These are phyloP conservation scores for Pitta sordida DNA, from an alignment of 2,113 vertebrate species.

Conservation along the genomic window DNA sequence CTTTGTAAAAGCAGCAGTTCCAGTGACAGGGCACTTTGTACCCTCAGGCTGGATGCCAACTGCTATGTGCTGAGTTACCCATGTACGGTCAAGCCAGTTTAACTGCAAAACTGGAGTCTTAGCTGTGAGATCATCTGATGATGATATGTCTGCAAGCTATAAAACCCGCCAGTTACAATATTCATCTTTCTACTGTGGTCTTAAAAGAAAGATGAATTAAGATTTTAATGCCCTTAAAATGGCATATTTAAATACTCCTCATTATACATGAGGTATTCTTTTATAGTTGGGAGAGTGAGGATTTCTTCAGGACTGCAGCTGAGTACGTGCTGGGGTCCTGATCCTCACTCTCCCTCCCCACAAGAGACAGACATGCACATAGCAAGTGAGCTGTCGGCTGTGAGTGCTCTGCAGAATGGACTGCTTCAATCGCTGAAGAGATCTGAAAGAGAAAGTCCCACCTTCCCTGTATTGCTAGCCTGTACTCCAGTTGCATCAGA, in stretches of 20 bases:
- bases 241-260: neutral
- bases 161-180: neutral
- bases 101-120: neutral
- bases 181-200: neutral
- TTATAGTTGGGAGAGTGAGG: neutral
- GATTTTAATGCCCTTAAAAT: neutral
- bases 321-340: neutral
- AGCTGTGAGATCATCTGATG: neutral
- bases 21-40: neutral
- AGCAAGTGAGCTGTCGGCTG: neutral
- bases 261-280: neutral
- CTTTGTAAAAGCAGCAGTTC: neutral
- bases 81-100: neutral
- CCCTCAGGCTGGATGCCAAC: neutral
- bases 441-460: neutral
- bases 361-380: neutral
- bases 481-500: neutral
- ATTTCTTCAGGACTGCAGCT: neutral
- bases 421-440: neutral
- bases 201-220: neutral
- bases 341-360: neutral
- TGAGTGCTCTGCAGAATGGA: neutral
- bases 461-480: neutral
- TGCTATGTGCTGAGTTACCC: neutral
- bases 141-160: neutral